phyloP scores from a whole-genome alignment of 37 sponge, comb jelly and placozoan species.

The Theonella swinhoei region DNA sequence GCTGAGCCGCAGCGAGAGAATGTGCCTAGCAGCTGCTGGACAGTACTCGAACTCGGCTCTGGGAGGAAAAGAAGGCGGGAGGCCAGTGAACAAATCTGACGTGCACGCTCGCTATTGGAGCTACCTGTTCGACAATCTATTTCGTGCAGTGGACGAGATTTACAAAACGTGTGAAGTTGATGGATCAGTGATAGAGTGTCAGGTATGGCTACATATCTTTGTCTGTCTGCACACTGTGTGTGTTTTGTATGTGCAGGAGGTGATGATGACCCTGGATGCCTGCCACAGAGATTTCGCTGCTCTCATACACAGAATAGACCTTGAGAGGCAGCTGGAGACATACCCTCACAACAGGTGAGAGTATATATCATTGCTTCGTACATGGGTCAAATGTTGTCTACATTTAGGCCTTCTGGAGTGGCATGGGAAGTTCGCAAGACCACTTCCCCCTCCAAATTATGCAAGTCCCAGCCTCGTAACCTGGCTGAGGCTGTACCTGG shows the following conservation, averaged over 20 bases:
- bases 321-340: slow-evolving; percentile 26
- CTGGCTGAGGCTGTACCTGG: neutral
- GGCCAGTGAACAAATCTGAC: slow-evolving; percentile 26
- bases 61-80: neutral
- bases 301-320: slow-evolving; percentile 69
- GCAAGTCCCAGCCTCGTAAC: too few relatives aligned
- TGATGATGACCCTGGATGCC: slow-evolving; percentile 81
- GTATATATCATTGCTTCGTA: too few relatives aligned
- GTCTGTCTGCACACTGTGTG: neutral
- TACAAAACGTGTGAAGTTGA: slow-evolving; percentile 87
- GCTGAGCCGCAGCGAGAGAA: slow-evolving; percentile 3
- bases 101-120: slow-evolving; percentile 88
- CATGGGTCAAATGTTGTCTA: too few relatives aligned
- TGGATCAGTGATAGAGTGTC: slow-evolving; percentile 73
- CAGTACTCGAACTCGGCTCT: neutral
- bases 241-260: slow-evolving; percentile 75
- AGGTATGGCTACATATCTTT: slow-evolving; percentile 43
- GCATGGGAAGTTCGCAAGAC: slow-evolving; percentile 79
- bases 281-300: slow-evolving; percentile 78
- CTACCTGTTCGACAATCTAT: slow-evolving; percentile 91
- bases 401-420: slow-evolving; percentile 54
- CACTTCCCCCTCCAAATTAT: slow-evolving; percentile 35
- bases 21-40: neutral
- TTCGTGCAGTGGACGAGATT: slow-evolving; percentile 87
- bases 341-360: neutral